Base-by-base conservation (phyloP, 1,140 invertebrate species). In the Odontomachus brunneus region DNA sequence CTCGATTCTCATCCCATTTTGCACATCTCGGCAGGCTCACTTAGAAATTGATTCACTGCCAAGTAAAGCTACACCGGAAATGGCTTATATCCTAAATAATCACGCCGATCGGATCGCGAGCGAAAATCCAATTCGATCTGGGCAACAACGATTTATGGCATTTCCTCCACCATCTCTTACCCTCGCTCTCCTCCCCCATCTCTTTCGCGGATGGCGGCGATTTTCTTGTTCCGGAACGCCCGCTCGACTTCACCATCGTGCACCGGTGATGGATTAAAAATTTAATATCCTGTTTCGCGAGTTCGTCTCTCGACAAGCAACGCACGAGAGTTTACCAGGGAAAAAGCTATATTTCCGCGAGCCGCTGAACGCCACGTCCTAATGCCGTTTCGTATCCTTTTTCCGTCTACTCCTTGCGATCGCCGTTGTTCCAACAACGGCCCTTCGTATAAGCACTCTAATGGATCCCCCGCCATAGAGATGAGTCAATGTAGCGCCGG, bases 261-360 rank as follows among this genome's bases (percentile, higher is more conserved):
- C 15, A 17, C 44, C 26, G 4, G 60, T 78, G 59, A 78, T 57
- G 51, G 73, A 83, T 83, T 69, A 80, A 83, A 83, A 80, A 69
- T 83, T 83, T 78, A 78, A 83, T 83, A 80, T 83, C 48, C 53
- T 49, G 62, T 80, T 66, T 48, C 38, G 55, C 33, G 22, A 63
- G 26, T 44, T 29, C 5, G 26, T 29, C 11, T 17, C 29, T n/a
- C 22, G 22, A 26, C 24, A 11, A 26, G 26, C 33, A 17, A 49
- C 15, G 57, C 48, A 17, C 59, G 71, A 22, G 14, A 24, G 24
- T 38, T 75, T 29, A 29, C 22, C 29, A 22, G 44, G 12, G 17
- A 63, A 67, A 66, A 55, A 67, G 19, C 33, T 83, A 15, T 66
- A 75, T 74, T 75, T 69, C 19, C 24, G 22, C 48, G 33, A n/a